phyloP scores from a whole-genome alignment of 2,888 invertebrate genomes.

The Lasioglossum oenotherae region DNA sequence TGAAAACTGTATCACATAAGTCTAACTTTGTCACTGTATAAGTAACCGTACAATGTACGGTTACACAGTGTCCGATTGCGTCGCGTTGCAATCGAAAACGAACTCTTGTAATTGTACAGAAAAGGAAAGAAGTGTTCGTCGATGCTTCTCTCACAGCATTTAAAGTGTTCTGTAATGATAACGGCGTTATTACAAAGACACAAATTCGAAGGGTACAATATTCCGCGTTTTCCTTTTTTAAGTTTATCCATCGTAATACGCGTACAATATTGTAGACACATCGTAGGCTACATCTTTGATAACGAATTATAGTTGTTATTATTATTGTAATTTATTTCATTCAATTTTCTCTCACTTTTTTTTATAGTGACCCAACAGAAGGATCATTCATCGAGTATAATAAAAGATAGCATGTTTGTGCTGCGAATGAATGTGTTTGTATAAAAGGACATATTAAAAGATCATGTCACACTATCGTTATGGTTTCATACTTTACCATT shows the following conservation, averaged over 20 bases:
- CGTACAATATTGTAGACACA: conserved; percentile 12
- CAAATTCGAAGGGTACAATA: conserved; percentile 17
- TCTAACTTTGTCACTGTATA: conserved; percentile 36
- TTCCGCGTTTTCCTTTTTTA: conserved; percentile 15
- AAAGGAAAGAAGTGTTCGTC: neutral
- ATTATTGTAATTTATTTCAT: conserved; percentile 62
- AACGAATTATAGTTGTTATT: conserved; percentile 31
- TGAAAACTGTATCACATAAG: conserved; percentile 32
- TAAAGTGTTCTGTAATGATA: conserved; percentile 15
- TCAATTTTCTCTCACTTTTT: conserved; percentile 72
- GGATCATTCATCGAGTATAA: conserved; percentile 64
- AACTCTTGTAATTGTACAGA: conserved; percentile 55
- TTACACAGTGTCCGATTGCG: conserved; percentile 49
- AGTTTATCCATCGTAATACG: conserved; percentile 21
- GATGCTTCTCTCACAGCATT: conserved; percentile 25
- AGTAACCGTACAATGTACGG: conserved; percentile 71
- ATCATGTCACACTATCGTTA: conserved; percentile 30
- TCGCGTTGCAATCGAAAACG: conserved; percentile 49
- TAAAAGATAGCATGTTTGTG: conserved; percentile 72
- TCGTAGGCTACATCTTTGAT: conserved; percentile 39
- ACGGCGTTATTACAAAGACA: conserved; percentile 1
- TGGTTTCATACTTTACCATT: neutral
- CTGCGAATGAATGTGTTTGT: conserved; percentile 78
- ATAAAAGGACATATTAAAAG: conserved; percentile 71
- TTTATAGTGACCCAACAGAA: conserved; percentile 39